Evolutionary conservation across 1,140 invertebrate species (phyloP).

Genomic region (Lerema accius): DNA sequence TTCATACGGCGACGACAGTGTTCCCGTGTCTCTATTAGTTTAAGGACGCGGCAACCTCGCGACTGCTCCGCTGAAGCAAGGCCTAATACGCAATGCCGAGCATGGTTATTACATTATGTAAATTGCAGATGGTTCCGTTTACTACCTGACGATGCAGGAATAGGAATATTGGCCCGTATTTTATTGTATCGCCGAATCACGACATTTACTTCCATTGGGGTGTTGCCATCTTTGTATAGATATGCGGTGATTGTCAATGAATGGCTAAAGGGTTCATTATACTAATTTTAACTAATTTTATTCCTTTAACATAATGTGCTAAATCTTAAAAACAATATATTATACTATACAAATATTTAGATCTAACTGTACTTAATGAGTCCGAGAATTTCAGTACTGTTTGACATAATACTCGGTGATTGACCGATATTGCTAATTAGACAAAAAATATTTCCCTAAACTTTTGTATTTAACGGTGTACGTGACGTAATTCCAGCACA

Average conservation of each 20-base stretch:
- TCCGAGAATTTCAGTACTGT: too few relatives aligned
- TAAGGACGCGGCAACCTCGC: conserved; percentile 22
- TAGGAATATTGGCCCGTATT: conserved; percentile 5
- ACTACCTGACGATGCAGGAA: conserved; percentile 34
- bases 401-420: too few relatives aligned
- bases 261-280: too few relatives aligned
- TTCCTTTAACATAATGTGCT: too few relatives aligned
- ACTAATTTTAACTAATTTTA: too few relatives aligned
- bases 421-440: too few relatives aligned
- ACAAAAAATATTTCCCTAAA: too few relatives aligned
- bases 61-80: conserved; percentile 18
- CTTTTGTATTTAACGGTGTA: conserved; percentile 9
- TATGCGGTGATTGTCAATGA: too few relatives aligned
- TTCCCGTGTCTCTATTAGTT: conserved; percentile 27
- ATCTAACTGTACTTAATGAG: too few relatives aligned
- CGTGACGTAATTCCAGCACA: conserved; percentile 87
- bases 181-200: conserved; percentile 10
- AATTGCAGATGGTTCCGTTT: conserved; percentile 28
- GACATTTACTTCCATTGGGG: background rate
- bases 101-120: conserved; percentile 37
- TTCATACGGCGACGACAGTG: conserved; percentile 4
- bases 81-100: conserved; percentile 25
- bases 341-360: too few relatives aligned
- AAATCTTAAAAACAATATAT: too few relatives aligned
- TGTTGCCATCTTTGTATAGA: background rate